Evolutionary conservation across 2,113 vertebrate species (phyloP), one percentile per base, ranked within the genome.

Genomic region (Hipposideros armiger): DNA sequence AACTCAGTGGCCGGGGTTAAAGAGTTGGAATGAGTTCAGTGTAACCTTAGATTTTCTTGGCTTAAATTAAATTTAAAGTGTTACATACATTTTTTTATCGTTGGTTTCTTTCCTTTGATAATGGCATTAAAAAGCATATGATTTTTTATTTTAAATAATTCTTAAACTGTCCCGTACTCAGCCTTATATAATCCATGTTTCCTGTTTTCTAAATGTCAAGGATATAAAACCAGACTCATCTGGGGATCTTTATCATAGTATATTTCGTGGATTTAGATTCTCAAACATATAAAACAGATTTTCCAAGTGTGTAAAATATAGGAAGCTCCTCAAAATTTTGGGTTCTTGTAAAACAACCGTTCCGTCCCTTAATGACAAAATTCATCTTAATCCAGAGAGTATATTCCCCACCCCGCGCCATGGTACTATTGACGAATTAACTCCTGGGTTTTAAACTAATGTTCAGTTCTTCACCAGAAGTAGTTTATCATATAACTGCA

Each of bases 31-130:
- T 83, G 22, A 93, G 8, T 93, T 74, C 22, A 19, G 0, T n/a
- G 26, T 54, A 86, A 96, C 47, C 82, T 91, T 82, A 69, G 17
- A 47, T 78, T 78, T 94, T 93, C 94, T 54, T 64, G 9, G 36
- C 52, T 91, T 94, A 78, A 81, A 85, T 69, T 80, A 42, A 96
- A 90, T 87, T 56, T 91, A 94, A 92, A 87, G 50, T 36, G 42
- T 78, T 89, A 40, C 60, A 52, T 81, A 40, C 11, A 30, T 80
- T 88, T 91, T 91, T 87, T 88, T 42, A 87, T 78, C 52, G 20
- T 92, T 95, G 40, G 40, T 58, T 93, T 94, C 58, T 90, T 76
- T 95, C 50, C 52, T 97, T 74, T 97, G 93, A 60, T 94, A 88
- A 77, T 60, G 70, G 15, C 73, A 70, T 84, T 85, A 58, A 91